These are phyloP conservation scores for Apostichopus californicus DNA, from an alignment of 35 echinoderm and acorn worm species.

Conservation along the genomic window DNA sequence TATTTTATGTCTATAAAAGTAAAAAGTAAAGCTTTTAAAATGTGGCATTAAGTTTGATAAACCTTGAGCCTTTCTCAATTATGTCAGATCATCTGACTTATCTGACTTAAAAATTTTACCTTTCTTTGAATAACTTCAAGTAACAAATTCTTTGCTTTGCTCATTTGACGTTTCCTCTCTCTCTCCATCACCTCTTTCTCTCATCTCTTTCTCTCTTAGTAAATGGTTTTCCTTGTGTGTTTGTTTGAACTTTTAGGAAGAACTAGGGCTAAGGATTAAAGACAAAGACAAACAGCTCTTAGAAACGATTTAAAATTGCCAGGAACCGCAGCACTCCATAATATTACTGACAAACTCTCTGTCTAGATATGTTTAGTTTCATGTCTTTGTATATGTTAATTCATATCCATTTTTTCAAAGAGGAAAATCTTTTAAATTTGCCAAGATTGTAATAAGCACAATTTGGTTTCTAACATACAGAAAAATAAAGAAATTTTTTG, in stretches of 20 bases:
- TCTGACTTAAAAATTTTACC: too few relatives aligned
- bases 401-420: too few relatives aligned
- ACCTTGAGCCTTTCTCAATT: not conserved
- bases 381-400: too few relatives aligned
- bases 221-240: not conserved
- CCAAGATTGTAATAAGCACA: too few relatives aligned
- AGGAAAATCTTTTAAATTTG: too few relatives aligned
- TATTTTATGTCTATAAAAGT: not conserved
- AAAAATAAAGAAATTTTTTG: too few relatives aligned
- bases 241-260: not conserved
- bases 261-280: not conserved
- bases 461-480: too few relatives aligned
- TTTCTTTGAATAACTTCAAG: too few relatives aligned
- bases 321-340: too few relatives aligned
- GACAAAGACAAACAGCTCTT: not conserved
- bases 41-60: not conserved
- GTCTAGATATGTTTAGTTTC: too few relatives aligned
- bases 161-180: not conserved
- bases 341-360: too few relatives aligned
- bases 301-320: not conserved
- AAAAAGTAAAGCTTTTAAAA: constrained; percentile 8
- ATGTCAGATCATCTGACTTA: not conserved
- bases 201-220: not conserved
- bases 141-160: not conserved
- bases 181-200: not conserved